Conservation (phyloP, 1,140 invertebrate species). For the Bombyx mori region ASM3026992v2 NC_085129.1:1766501-1767000, state of each 20-base stretch:
- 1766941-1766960: conserved; percentile 39
- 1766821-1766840: conserved; percentile 22
- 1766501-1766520: conserved; percentile 74
- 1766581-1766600: conserved; percentile 75
- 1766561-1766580: conserved; percentile 77
- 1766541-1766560: conserved; percentile 80
- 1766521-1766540: conserved; percentile 64
- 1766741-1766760: conserved; percentile 69
- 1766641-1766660: conserved; percentile 37
- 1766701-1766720: conserved; percentile 79
- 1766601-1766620: conserved; percentile 23
- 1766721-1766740: conserved; percentile 73
- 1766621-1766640: conserved; percentile 30
- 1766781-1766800: conserved; percentile 58
- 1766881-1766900: background rate
- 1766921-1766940: conserved; percentile 28
- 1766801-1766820: conserved; percentile 49
- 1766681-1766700: conserved; percentile 73
- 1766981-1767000: background rate
- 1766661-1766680: conserved; percentile 53
- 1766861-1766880: conserved; percentile 39
- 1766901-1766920: conserved; percentile 22
- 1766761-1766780: conserved; percentile 20
- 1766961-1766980: conserved; percentile 37
- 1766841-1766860: conserved; percentile 42